phyloP scores from a whole-genome alignment of 2,113 vertebrate genomes.

The Cricetomys ansorgei region DNA sequence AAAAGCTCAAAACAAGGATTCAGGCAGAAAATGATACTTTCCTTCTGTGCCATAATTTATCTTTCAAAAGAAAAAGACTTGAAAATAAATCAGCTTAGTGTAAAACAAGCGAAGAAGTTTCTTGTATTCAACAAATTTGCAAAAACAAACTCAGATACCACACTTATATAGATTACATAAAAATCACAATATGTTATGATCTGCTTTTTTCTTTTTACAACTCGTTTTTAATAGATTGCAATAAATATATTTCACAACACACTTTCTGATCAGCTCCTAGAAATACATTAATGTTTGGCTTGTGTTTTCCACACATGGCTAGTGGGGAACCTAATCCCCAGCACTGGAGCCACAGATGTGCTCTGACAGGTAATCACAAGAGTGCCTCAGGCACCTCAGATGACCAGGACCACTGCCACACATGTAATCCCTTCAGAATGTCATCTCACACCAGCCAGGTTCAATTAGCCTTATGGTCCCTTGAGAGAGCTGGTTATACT shows the following conservation, averaged over 20 bases:
- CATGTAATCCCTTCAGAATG: neutral
- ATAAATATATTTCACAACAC: neutral
- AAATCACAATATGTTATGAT: neutral
- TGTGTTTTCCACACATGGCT: neutral
- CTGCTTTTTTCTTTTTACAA: neutral
- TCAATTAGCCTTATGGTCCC: neutral
- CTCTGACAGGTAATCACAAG: neutral
- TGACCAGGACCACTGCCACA: neutral
- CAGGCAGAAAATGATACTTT: neutral
- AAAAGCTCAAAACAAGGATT: neutral
- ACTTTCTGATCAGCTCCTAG: neutral
- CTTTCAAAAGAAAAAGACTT: neutral
- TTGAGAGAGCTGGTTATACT: neutral
- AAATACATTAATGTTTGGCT: conserved; percentile 20
- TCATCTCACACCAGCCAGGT: neutral
- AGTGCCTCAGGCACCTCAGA: neutral
- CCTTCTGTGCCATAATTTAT: neutral
- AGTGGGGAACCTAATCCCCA: neutral
- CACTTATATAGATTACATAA: neutral
- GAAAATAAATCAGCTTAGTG: neutral
- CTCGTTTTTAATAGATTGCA: neutral
- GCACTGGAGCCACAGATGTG: neutral
- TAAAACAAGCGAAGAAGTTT: neutral
- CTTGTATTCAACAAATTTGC: neutral
- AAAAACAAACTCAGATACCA: neutral